Evolutionary conservation across 2,888 invertebrate genomes (phyloP), one percentile per base, ranked within the genome.

Genomic region (Cantharis lateralis): DNA sequence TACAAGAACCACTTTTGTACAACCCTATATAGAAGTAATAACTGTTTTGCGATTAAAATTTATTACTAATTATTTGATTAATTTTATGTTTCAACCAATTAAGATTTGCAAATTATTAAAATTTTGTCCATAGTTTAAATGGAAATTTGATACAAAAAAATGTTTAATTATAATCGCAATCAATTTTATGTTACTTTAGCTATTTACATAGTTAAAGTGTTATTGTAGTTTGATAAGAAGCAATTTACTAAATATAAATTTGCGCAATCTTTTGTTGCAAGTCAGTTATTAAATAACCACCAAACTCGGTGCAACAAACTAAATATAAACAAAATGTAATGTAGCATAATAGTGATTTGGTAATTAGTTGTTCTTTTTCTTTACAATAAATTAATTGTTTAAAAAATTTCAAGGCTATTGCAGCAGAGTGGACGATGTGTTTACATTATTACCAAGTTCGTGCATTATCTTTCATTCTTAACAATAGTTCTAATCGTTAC

Each of bases 371-470:
- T 71, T 62, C 16, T 18, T 66, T 71, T 61, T 66, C 11, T 15
- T 32, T 66, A 20, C 24, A 66, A 66, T 24, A 20, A 66, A 20
- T 66, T 66, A 66, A 66, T 66, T 24, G 20, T 66, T 24, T 48
- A 48, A 48, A 32, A 48, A 48, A n/a, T 48, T n/a, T 48, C 48
- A 48, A 48, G 48, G 48, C 9, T 20, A 66, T 66, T 20, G 20
- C 24, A n/a, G 24, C 20, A 66, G 10, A 66, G 64, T 69, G 73
- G 28, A 48, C 70, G 48, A 62, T 68, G 48, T 66, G 15, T 73
- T 69, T 62, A 71, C 75, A 68, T 68, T 64, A 75, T 75, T 75
- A 71, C 71, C 70, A 75, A 75, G 75, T 75, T 75, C 75, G 70
- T 69, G 48, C 28, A 20, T 75, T 71, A 71, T 71, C 71, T 75